Base-by-base conservation (phyloP, 2,113 vertebrate species). In the Okapia johnstoni region DNA sequence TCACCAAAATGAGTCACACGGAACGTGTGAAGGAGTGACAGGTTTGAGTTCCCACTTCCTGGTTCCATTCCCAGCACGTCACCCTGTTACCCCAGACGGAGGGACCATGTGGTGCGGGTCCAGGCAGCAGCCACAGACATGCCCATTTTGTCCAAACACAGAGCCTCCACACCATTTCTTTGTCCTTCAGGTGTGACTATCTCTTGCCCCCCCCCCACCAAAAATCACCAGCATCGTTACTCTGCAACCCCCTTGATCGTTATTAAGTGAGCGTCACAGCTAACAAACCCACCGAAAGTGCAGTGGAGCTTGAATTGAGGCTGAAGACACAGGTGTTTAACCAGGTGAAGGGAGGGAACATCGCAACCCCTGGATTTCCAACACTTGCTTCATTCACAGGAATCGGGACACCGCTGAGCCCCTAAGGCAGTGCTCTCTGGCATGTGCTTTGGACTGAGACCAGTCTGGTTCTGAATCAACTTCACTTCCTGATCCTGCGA, bases 1-100 rank as follows among this genome's bases (percentile, higher is more conserved):
- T 95, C 89, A 70, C 48, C 96, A 58, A 81, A 90, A 98, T 98
- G 97, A 98, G 94, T 97, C 97, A 97, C 79, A 7, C 16, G 0
- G 30, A 85, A 97, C 96, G 92, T 98, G 81, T 85, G 87, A 97
- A 84, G 58, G 63, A 87, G 63, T 28, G 46, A 52, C 36, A n/a
- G 85, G 25, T 52, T 79, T 46, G 89, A 97, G 86, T 77, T 36
- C 88, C 92, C 95, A 88, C 96, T 97, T 98, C 97, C 95, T 94
- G 93, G 54, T 43, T 58, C 85, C 60, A 60, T 25, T 2, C 7
- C 7, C 3, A 57, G 43, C 12, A 13, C 30, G 17, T 7, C 8
- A 6, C 26, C 12, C 40, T 87, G 48, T 4, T 11, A 16, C 73
- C 63, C 61, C 66, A 84, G 46, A 54, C 5, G 2, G 55, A 48